These are phyloP conservation scores for Ficedula albicollis DNA, from an alignment of 2,797 vertebrate species.

Conservation along the genomic window DNA sequence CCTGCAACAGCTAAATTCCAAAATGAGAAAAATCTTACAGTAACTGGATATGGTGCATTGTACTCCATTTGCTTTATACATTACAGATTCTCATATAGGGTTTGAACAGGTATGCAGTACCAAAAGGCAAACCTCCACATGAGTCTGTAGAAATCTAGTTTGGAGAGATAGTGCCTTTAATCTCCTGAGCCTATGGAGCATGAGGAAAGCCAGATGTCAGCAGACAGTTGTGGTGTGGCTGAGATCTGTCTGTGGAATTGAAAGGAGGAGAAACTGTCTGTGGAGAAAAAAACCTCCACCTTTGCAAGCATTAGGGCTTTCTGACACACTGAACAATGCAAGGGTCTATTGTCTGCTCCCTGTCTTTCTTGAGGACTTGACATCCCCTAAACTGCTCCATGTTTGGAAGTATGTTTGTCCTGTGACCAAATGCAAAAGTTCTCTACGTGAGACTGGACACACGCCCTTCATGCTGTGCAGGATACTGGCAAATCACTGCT, in stretches of 20 bases:
- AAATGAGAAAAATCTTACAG: not conserved
- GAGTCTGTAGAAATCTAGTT: not conserved
- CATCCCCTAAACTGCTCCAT: not conserved
- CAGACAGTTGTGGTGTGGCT: not conserved
- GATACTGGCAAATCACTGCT: not conserved
- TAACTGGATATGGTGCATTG: not conserved
- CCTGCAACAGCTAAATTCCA: not conserved
- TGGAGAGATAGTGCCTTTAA: not conserved
- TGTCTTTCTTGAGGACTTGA: not conserved
- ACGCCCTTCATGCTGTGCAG: not conserved
- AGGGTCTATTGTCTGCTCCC: not conserved
- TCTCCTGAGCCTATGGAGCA: not conserved
- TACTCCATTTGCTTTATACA: not conserved
- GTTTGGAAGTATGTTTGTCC: not conserved
- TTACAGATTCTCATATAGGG: not conserved
- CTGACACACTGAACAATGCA: not conserved
- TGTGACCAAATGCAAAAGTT: not conserved
- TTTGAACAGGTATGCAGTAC: not conserved
- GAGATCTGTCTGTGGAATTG: not conserved
- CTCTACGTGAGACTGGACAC: accelerated
- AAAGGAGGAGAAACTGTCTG: not conserved
- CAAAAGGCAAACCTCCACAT: not conserved
- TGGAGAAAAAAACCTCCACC: not conserved
- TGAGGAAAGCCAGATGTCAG: not conserved
- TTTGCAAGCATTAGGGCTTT: not conserved